A percentile compares a stretch with the other conserved stretches of the same genome.
These are phyloP conservation scores for Plestiodon gilberti DNA, from an alignment of 2,113 vertebrate genomes.

Conservation along the genomic window DNA sequence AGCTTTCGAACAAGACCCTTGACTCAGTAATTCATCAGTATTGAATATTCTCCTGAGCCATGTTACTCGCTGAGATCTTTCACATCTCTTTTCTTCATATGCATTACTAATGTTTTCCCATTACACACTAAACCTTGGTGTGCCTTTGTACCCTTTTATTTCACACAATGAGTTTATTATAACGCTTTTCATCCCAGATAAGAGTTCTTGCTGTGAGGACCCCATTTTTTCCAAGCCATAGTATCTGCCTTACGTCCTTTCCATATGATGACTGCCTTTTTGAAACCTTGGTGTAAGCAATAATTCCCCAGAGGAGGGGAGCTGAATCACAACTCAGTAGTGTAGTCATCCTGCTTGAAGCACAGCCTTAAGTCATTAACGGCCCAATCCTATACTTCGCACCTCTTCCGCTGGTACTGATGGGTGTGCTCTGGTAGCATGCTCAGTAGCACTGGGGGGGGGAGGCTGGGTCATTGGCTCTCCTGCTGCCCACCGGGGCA, in stretches of 20 bases:
- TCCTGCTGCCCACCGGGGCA: too few species aligned
- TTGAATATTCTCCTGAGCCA: background rate
- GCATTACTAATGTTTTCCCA: background rate
- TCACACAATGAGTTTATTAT: background rate
- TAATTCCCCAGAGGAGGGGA: slow-evolving; percentile 5
- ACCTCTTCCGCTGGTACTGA: too few species aligned
- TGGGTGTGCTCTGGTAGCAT: too few species aligned
- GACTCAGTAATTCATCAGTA: background rate
- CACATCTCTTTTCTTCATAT: background rate
- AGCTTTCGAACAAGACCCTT: too few species aligned
- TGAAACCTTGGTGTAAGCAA: slow-evolving; percentile 19
- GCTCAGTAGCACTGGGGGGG: too few species aligned
- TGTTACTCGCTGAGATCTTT: background rate
- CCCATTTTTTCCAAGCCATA: background rate
- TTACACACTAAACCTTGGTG: background rate
- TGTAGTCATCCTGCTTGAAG: background rate
- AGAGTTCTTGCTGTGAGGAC: background rate
- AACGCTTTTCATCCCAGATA: background rate
- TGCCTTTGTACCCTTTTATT: background rate
- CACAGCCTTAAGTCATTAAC: background rate
- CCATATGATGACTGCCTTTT: background rate
- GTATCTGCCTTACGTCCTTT: background rate
- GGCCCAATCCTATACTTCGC: too few species aligned
- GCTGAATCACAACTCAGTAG: background rate
- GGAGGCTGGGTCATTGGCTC: too few species aligned